Evolutionary conservation across 2,797 vertebrate species (phyloP).

Genomic region (Decapterus maruadsi): DNA sequence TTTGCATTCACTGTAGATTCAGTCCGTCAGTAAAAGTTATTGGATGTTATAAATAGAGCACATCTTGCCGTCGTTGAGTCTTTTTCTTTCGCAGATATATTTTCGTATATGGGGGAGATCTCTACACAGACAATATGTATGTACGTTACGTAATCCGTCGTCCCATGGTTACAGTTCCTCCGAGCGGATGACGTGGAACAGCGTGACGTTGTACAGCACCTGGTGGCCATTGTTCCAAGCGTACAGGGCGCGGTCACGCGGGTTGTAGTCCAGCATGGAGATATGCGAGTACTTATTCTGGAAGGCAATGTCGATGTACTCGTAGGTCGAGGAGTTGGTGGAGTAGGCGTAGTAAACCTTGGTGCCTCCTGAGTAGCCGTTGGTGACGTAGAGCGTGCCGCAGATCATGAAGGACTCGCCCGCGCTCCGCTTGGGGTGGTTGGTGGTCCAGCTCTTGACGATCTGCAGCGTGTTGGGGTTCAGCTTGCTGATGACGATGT

Average conservation of each 20-base stretch:
- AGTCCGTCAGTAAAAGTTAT: constrained; percentile 63
- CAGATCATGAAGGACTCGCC: constrained; percentile 99
- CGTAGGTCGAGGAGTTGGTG: constrained; percentile 98
- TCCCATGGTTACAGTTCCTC: constrained; percentile 90
- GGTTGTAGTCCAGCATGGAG: constrained; percentile 99
- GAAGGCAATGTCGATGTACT: constrained; percentile 98
- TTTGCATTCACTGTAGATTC: constrained; percentile 66
- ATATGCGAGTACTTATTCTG: constrained; percentile 98
- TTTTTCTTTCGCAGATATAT: constrained; percentile 71
- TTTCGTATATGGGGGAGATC: constrained; percentile 71
- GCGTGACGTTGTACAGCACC: constrained; percentile 96
- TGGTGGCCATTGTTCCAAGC: constrained; percentile 99
- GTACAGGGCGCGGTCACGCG: constrained; percentile 95
- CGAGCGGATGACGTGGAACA: constrained; percentile 97
- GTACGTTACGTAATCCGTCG: constrained; percentile 46
- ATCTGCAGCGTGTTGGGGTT: constrained; percentile 95
- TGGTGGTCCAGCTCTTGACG: constrained; percentile 95
- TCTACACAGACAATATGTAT: constrained; percentile 69
- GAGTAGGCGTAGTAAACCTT: constrained; percentile 98
- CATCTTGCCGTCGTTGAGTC: constrained; percentile 55
- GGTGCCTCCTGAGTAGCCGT: constrained; percentile 95
- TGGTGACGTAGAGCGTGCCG: constrained; percentile 97
- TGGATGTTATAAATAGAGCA: constrained; percentile 61
- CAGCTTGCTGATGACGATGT: constrained; percentile 97
- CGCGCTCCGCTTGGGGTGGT: constrained; percentile 96